Base-by-base conservation (phyloP, 2,888 invertebrate species). In the Chrysotoxum bicinctum region DNA sequence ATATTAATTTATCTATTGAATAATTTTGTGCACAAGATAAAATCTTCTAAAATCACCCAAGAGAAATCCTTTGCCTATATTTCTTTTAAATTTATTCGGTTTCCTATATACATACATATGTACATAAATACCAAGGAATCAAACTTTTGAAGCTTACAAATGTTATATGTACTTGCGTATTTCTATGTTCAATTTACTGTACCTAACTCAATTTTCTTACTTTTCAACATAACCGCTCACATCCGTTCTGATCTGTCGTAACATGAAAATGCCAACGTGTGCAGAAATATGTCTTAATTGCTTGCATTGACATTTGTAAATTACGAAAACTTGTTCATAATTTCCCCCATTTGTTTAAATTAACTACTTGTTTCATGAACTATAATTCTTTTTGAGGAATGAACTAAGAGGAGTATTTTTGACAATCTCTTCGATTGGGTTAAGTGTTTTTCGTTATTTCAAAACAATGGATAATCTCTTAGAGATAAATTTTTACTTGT, bases 201-300 rank as follows among this genome's bases (percentile, higher is more conserved):
- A 58, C 5, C 21, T 64, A 66, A 79, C 66, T 64, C 66, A 73
- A 79, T 72, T 66, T 58, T 26, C 48, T 6, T 66, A 73, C 56
- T 62, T 64, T 66, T 52, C 16, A 32, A 16, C 16, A 43, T 8
- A 40, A 40, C n/a, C n/a, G n/a, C 37, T 14, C 4, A 26, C 26
- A 26, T 26, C 26, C 26, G 26, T 26, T 26, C 7, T 26, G 26
- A 26, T 26, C 26, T 26, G 1, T 26, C 26, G 26, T 26, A 26
- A 26, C 32, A 19, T n/a, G 7, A 60, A 52, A 54, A 69, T 19
- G 3, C 35, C 19, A 35, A 14, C 5, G n/a, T 35, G 23, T n/a
- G 52, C 14, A 52, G 21, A 48, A 54, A 43, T 43, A 10, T 30
- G 8, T 21, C 54, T 30, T 72, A 78, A 79, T 73, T 66, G 78